A percentile compares a stretch with the other conserved stretches of the same genome.
These are phyloP conservation scores for Ceratitis capitata DNA, from an alignment of 1,140 invertebrate genomes.

Conservation along the genomic window DNA sequence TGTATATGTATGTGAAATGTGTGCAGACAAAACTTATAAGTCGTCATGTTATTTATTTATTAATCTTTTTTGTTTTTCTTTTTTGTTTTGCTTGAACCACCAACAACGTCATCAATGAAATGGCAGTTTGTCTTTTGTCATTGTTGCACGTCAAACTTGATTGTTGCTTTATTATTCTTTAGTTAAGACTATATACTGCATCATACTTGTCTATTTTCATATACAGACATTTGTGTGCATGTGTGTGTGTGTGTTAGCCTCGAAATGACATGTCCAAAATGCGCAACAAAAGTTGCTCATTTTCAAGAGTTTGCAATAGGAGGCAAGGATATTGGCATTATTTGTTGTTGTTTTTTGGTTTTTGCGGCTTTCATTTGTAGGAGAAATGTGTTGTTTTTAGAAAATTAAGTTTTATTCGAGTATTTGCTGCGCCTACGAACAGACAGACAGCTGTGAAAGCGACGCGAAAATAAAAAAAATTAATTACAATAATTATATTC, in stretches of 20 bases:
- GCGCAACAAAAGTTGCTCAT: not conserved
- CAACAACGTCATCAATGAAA: not conserved
- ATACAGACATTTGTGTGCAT: not conserved
- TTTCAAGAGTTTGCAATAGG: not conserved
- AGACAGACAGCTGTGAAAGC: not conserved
- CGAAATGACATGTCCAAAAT: conserved; percentile 13
- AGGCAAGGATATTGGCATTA: not conserved
- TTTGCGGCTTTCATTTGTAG: not conserved
- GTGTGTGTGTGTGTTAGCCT: not conserved
- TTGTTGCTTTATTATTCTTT: conserved; percentile 6
- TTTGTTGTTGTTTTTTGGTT: conserved; percentile 15
- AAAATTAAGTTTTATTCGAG: conserved; percentile 16
- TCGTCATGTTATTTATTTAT: not conserved
- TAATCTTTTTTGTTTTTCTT: not conserved
- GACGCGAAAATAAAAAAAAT: not conserved
- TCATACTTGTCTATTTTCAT: not conserved
- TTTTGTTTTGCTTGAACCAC: not conserved
- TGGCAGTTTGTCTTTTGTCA: not conserved
- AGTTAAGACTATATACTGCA: not conserved
- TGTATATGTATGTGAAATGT: not conserved
- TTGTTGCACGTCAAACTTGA: not conserved
- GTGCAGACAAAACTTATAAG: not conserved
- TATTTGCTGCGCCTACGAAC: not conserved
- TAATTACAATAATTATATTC: not conserved
- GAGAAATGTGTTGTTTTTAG: not conserved